Conservation (phyloP, 2,888 invertebrate species). For the Argynnis bischoffii region DNA sequence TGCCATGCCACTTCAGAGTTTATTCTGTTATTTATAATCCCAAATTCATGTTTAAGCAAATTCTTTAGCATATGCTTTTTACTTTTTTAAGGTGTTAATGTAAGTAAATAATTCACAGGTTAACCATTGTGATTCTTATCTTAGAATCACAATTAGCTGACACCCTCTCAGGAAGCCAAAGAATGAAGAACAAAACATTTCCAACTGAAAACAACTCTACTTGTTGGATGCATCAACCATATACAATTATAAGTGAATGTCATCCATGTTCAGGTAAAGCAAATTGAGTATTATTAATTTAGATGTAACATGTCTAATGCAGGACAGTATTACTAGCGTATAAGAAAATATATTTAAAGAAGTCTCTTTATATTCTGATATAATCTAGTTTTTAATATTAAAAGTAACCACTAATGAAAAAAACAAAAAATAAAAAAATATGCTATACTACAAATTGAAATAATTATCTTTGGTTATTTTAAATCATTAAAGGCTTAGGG, state of each 20-base stretch:
- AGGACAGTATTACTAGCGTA: too few species aligned
- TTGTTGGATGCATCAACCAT: slow-evolving; percentile 89
- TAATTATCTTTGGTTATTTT: neutral
- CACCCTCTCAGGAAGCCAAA: slow-evolving; percentile 81
- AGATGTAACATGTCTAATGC: neutral
- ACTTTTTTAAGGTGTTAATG: neutral
- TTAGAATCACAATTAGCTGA: slow-evolving; percentile 88
- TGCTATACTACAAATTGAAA: too few species aligned
- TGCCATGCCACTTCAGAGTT: too few species aligned
- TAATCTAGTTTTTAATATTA: too few species aligned
- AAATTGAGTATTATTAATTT: neutral
- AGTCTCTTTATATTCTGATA: too few species aligned
- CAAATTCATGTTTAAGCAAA: neutral
- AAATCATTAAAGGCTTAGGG: too few species aligned
- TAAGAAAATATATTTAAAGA: too few species aligned
- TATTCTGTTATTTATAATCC: too few species aligned
- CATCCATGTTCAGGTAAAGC: slow-evolving; percentile 90
- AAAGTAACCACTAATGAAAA: too few species aligned
- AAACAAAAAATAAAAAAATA: too few species aligned
- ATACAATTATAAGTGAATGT: slow-evolving; percentile 88
- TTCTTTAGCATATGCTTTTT: neutral
- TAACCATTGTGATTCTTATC: slow-evolving; percentile 91
- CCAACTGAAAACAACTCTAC: slow-evolving; percentile 89
- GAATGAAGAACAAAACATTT: slow-evolving; percentile 84
- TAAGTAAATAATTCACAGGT: slow-evolving; percentile 75